Evolutionary conservation across 2,113 vertebrate genomes (phyloP).

Genomic region (Paramisgurnus dabryanus): DNA sequence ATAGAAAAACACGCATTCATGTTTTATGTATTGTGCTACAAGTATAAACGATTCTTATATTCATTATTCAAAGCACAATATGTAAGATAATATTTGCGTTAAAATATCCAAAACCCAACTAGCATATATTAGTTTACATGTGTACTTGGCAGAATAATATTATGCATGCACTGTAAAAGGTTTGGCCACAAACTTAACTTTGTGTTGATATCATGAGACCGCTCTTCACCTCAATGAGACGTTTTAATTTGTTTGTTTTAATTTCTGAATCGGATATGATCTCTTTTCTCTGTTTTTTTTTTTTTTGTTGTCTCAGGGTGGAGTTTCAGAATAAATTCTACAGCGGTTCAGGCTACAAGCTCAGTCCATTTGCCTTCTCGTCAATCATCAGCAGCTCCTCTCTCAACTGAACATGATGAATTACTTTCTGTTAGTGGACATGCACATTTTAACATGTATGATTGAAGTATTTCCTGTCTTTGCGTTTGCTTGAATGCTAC

Average conservation of each 20-base stretch:
- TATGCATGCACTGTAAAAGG: too few species aligned
- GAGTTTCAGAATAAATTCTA: conserved; percentile 62
- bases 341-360: conserved; percentile 52
- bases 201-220: too few species aligned
- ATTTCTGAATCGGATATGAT: neutral
- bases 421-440: neutral
- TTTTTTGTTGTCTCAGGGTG: conserved; percentile 38
- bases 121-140: too few species aligned
- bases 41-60: neutral
- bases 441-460: neutral
- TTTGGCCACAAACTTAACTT: too few species aligned
- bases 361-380: conserved; percentile 51
- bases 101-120: too few species aligned
- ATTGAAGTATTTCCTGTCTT: neutral
- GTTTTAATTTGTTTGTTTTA: neutral
- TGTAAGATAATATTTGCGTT: too few species aligned
- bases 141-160: too few species aligned
- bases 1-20: neutral
- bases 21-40: neutral
- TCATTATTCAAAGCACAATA: too few species aligned
- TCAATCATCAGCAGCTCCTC: conserved; percentile 24
- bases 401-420: conserved; percentile 7
- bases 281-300: neutral
- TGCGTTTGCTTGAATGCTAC: neutral
- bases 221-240: too few species aligned